Percentiles rank a stretch among this genome's conserved stretches.
Evolutionary conservation across 1,140 invertebrate genomes (phyloP).

Genomic region (Megalonaias nervosa): DNA sequence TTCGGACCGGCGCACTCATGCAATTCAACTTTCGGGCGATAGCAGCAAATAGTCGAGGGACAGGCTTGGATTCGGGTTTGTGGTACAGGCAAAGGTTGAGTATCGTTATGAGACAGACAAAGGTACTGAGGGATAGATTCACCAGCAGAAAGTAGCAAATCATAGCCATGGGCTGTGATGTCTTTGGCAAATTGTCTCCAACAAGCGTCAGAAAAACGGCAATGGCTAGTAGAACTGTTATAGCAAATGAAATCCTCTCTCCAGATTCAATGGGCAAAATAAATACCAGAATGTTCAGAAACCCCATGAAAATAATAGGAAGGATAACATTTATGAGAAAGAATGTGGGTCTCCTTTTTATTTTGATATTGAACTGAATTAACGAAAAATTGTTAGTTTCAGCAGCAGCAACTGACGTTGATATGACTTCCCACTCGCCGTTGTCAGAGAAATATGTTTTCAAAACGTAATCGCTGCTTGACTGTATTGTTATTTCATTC

Average conservation of each 20-base stretch:
- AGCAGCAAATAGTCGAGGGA: not conserved
- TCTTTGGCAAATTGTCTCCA: conserved; percentile 75
- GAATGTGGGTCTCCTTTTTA: conserved; percentile 49
- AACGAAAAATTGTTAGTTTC: not conserved
- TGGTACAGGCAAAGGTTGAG: conserved; percentile 24
- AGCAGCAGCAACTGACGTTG: not conserved
- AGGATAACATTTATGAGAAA: conserved; percentile 74
- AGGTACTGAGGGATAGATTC: conserved; percentile 22
- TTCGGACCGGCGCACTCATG: not conserved
- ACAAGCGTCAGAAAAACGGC: conserved; percentile 75
- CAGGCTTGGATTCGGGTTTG: not conserved
- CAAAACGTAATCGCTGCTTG: conserved; percentile 58
- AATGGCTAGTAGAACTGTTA: conserved; percentile 76
- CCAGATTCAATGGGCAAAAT: conserved; percentile 74
- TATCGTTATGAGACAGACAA: conserved; percentile 26
- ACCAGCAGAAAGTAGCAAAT: conserved; percentile 30
- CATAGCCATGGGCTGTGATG: conserved; percentile 60
- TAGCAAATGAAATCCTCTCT: conserved; percentile 74
- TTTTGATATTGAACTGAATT: conserved; percentile 42
- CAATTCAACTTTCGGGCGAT: conserved; percentile 7
- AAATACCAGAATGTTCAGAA: conserved; percentile 74
- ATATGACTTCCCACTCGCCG: conserved; percentile 73
- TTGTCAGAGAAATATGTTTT: conserved; percentile 74
- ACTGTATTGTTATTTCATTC: too few relatives aligned
- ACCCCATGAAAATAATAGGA: conserved; percentile 75